phyloP scores from a whole-genome alignment of 2,113 vertebrate genomes.

The Leptodactylus fuscus region DNA sequence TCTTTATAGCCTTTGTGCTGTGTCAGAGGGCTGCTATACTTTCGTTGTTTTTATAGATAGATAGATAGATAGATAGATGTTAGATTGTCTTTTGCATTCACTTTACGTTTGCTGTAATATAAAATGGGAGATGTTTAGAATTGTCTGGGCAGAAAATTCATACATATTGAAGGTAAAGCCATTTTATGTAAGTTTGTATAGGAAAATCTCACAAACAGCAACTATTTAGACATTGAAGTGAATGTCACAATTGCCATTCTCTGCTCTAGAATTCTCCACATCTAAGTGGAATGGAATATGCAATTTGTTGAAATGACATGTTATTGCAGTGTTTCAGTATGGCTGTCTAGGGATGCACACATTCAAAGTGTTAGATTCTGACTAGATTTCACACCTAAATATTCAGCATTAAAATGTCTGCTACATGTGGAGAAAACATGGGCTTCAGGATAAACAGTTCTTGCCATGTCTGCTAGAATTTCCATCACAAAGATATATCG shows the following conservation, averaged over 20 bases:
- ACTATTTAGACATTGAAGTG: slow-evolving; percentile 20
- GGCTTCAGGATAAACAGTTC: neutral
- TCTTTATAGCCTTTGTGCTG: no score
- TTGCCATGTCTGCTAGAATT: neutral
- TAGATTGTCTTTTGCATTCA: no score
- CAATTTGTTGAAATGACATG: slow-evolving; percentile 32
- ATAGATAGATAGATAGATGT: neutral
- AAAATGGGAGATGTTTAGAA: neutral
- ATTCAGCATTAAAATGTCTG: slow-evolving; percentile 23
- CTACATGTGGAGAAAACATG: neutral
- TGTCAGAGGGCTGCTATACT: no score
- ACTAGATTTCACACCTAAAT: slow-evolving; percentile 20
- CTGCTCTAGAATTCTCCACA: neutral
- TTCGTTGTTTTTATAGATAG: no score
- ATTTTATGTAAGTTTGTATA: neutral
- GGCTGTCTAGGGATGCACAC: slow-evolving; percentile 2
- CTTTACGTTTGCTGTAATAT: neutral
- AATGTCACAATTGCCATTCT: slow-evolving; percentile 15
- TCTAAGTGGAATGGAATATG: slow-evolving; percentile 23
- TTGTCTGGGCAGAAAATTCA: neutral
- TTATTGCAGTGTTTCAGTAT: slow-evolving; percentile 23
- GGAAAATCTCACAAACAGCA: slow-evolving; percentile 5
- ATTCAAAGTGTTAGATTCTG: neutral
- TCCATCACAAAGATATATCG: neutral
- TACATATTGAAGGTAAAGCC: neutral